phyloP scores from a whole-genome alignment of 2,888 invertebrate species.

The Resseliella maxima region DNA sequence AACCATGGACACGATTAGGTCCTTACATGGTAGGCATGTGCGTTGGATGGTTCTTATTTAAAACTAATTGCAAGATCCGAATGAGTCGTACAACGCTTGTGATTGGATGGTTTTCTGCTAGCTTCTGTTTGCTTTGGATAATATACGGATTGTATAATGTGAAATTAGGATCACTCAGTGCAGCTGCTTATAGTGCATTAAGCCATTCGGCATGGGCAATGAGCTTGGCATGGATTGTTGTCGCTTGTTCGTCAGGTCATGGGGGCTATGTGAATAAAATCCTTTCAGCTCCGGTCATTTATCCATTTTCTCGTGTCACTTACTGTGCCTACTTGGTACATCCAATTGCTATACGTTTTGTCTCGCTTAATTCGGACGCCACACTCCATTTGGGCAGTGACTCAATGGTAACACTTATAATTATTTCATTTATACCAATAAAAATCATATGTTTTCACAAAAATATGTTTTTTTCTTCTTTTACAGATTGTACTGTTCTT shows the following conservation, averaged over 20 bases:
- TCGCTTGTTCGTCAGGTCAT: slow-evolving; percentile 86
- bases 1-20: slow-evolving; percentile 87
- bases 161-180: slow-evolving; percentile 75
- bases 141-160: slow-evolving; percentile 83
- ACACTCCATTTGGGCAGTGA: slow-evolving; percentile 84
- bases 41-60: slow-evolving; percentile 84
- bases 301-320: slow-evolving; percentile 87
- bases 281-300: slow-evolving; percentile 80
- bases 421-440: too few relatives aligned
- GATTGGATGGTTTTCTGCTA: slow-evolving; percentile 78
- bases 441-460: neutral
- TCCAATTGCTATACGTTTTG: slow-evolving; percentile 82
- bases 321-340: slow-evolving; percentile 89
- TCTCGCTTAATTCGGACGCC: slow-evolving; percentile 84
- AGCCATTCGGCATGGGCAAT: slow-evolving; percentile 88
- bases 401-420: slow-evolving; percentile 72
- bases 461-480: neutral
- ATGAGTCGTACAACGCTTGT: slow-evolving; percentile 76
- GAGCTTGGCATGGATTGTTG: slow-evolving; percentile 83
- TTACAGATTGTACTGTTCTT: slow-evolving; percentile 81
- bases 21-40: slow-evolving; percentile 88
- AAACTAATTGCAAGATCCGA: slow-evolving; percentile 81
- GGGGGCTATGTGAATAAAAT: slow-evolving; percentile 82
- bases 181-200: slow-evolving; percentile 83
- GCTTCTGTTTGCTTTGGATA: slow-evolving; percentile 76